Evolutionary conservation across 2,797 vertebrate genomes (phyloP).

Genomic region (Danio albolineatus): DNA sequence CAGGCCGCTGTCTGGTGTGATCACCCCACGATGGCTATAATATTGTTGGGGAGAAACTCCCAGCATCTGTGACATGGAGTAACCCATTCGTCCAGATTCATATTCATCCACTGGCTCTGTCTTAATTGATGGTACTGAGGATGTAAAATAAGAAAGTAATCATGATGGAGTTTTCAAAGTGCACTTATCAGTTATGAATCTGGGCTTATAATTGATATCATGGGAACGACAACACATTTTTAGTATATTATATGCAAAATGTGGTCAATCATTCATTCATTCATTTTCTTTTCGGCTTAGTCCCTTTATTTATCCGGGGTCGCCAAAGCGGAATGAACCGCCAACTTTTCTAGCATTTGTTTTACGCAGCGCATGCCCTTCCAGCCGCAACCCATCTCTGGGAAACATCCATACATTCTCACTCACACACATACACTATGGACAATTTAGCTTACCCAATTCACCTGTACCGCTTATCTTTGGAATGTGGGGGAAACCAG

Average conservation of each 20-base stretch:
- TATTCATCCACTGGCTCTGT: constrained; percentile 95
- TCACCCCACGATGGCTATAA: constrained; percentile 86
- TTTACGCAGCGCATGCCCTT: too few relatives aligned
- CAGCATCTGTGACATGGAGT: constrained; percentile 84
- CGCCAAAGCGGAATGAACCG: too few relatives aligned
- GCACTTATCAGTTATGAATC: background rate
- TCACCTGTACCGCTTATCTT: too few relatives aligned
- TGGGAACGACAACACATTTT: background rate
- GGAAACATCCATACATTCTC: too few relatives aligned
- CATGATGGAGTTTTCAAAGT: background rate
- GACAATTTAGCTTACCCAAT: too few relatives aligned
- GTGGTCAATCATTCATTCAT: too few relatives aligned
- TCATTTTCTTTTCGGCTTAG: too few relatives aligned
- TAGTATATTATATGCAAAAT: background rate
- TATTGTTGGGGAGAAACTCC: constrained; percentile 88
- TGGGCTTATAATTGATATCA: background rate
- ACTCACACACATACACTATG: too few relatives aligned
- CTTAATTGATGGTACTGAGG: constrained; percentile 95
- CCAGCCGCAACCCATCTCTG: too few relatives aligned
- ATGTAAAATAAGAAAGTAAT: constrained; percentile 62
- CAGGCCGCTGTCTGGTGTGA: constrained; percentile 85
- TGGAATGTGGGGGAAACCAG: too few relatives aligned
- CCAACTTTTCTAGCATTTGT: too few relatives aligned
- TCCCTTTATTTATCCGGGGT: too few relatives aligned
- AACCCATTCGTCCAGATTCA: constrained; percentile 88